Evolutionary conservation across 2,888 invertebrate genomes (phyloP).

Genomic region (Stictocephala bisonia): DNA sequence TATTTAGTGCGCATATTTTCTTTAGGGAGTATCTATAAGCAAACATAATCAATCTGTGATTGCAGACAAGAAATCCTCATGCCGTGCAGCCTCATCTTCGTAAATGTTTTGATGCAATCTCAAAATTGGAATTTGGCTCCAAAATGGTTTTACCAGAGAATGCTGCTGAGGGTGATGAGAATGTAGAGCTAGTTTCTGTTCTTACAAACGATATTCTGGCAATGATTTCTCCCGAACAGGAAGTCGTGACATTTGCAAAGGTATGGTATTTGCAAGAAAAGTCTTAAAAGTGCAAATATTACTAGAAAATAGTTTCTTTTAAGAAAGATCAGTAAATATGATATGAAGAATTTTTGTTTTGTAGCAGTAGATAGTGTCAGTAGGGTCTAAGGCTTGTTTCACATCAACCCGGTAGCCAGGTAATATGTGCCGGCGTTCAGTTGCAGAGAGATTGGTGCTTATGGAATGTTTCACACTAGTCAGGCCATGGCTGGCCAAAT

Average conservation of each 20-base stretch:
- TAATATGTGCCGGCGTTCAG: too few species aligned
- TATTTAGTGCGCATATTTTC: too few species aligned
- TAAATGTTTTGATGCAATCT: constrained; percentile 86
- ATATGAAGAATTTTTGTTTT: background rate
- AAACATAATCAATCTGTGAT: constrained; percentile 60
- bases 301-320: too few species aligned
- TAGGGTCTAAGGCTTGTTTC: too few species aligned
- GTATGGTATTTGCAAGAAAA: constrained; percentile 64
- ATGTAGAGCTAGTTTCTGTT: constrained; percentile 60
- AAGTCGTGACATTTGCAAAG: constrained; percentile 81
- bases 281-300: too few species aligned
- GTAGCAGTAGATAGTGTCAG: background rate
- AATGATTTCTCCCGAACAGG: constrained; percentile 91
- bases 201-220: constrained; percentile 86
- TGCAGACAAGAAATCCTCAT: constrained; percentile 79
- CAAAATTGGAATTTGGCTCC: constrained; percentile 78
- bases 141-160: constrained; percentile 67
- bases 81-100: constrained; percentile 85
- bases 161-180: constrained; percentile 62
- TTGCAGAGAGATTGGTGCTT: too few species aligned
- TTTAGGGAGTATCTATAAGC: too few species aligned
- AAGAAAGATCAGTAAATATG: too few species aligned
- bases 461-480: too few species aligned
- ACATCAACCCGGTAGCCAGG: too few species aligned
- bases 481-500: too few species aligned